phyloP scores from a whole-genome alignment of 1,140 invertebrate species.

The Mya arenaria region DNA sequence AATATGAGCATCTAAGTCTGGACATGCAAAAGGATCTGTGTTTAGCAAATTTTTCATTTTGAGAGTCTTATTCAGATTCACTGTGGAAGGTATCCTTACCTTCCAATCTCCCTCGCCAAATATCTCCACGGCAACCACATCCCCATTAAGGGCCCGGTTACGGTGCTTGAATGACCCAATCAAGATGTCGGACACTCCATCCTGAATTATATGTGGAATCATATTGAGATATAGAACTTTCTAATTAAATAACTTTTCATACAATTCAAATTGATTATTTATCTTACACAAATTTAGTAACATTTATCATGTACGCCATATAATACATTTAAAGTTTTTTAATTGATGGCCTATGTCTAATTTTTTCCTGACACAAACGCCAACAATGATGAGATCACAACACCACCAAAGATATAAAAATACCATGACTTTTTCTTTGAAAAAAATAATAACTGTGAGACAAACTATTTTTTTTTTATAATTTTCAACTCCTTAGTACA shows the following conservation, averaged over 20 bases:
- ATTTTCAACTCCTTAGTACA: no score
- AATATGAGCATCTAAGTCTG: background rate
- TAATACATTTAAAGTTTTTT: background rate
- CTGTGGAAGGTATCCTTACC: no score
- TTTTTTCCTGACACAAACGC: no score
- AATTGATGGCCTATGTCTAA: no score
- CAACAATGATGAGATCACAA: no score
- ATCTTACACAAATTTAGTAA: background rate
- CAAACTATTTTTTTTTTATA: no score
- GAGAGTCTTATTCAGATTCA: no score
- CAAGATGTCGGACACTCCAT: slow-evolving; percentile 87
- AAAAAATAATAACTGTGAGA: no score
- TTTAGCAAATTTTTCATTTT: no score
- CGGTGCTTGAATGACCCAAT: slow-evolving; percentile 86
- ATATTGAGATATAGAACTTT: background rate
- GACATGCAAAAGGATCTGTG: background rate
- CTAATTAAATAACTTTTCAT: background rate
- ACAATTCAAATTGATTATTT: background rate
- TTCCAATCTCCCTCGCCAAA: slow-evolving; percentile 81
- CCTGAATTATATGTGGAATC: slow-evolving; percentile 68
- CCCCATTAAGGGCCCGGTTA: slow-evolving; percentile 92
- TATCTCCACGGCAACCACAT: slow-evolving; percentile 88
- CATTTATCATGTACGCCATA: background rate
- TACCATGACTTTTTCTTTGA: no score
- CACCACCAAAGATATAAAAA: no score